Conservation (phyloP, 2,113 vertebrate species). For the Thermophis baileyi region DNA sequence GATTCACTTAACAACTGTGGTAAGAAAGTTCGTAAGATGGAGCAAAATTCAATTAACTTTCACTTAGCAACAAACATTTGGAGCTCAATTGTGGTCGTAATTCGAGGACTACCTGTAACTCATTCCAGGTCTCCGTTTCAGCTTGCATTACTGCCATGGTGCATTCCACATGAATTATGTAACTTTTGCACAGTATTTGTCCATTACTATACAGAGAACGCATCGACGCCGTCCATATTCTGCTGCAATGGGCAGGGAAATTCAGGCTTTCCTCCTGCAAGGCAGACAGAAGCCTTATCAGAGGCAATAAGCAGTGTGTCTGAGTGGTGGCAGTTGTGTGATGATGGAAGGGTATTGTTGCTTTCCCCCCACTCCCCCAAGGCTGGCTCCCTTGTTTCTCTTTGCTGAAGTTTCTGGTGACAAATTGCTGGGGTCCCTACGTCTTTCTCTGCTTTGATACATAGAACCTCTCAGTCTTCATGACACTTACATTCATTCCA, state of each 20-base stretch:
- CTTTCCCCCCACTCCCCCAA: not conserved
- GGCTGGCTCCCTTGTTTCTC: not conserved
- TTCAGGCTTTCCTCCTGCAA: not conserved
- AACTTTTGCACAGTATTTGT: not conserved
- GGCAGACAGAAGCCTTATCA: not conserved
- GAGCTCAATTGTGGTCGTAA: no score
- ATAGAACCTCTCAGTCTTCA: not conserved
- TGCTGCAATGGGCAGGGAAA: not conserved
- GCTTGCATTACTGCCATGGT: not conserved
- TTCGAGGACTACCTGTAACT: no score
- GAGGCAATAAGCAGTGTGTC: not conserved
- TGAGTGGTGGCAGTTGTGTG: not conserved
- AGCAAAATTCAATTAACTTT: no score
- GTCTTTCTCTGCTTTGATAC: not conserved
- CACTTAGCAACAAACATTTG: no score
- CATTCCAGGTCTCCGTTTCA: no score
- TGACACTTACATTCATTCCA: slow-evolving; percentile 7
- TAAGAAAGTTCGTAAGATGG: no score
- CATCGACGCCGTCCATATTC: not conserved
- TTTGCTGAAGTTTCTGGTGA: not conserved
- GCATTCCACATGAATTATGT: not conserved
- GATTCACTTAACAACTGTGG: no score
- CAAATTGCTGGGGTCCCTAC: not conserved
- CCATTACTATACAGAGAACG: not conserved
- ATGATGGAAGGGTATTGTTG: not conserved